Evolutionary conservation across 2,888 invertebrate species (phyloP), one percentile per base, ranked within the genome.

Genomic region (Dexiosoma caninum): DNA sequence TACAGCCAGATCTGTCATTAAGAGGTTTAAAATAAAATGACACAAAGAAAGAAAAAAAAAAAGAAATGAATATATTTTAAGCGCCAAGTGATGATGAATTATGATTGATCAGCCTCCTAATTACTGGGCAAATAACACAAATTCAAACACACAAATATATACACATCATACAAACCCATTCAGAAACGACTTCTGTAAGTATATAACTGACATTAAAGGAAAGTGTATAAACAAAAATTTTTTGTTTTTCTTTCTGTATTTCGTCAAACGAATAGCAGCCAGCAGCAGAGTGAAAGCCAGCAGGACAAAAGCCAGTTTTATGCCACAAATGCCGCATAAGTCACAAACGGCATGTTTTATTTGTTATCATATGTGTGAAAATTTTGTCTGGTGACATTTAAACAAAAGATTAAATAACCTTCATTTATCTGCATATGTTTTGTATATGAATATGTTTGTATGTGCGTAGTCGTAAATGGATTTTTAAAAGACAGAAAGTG

Each of bases 41-140:
- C 37, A 71, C n/a, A 30, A 78, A 16, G 2, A 2, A 40, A 6
- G 7, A 42, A 30, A 64, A 6, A 64, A 49, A 59, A 75, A 27
- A 6, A 27, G 4, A 27, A 59, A 32, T 23, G 6, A 62, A 75
- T 51, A 69, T 14, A 67, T 53, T 67, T 72, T 69, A 32, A 82
- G 82, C 81, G 81, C 81, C 79, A 64, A 82, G 46, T 75, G 76
- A 87, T 88, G 87, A 87, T 87, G 87, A 86, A 87, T 87, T 86
- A 87, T 87, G 87, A 87, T 87, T 87, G 87, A 87, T 87, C 86
- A 71, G 88, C 84, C 84, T 85, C 85, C 85, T 87, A 87, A 87
- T 87, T 88, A 87, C 86, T 87, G 79, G 83, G 83, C 86, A 86
- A 87, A 87, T 86, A 87, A 21, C 16, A 30, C 9, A 53, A 27